A percentile compares a stretch with the other conserved stretches of the same genome.
Evolutionary conservation across 2,797 vertebrate genomes (phyloP).

Genomic region (Arnoldichthys spilopterus): DNA sequence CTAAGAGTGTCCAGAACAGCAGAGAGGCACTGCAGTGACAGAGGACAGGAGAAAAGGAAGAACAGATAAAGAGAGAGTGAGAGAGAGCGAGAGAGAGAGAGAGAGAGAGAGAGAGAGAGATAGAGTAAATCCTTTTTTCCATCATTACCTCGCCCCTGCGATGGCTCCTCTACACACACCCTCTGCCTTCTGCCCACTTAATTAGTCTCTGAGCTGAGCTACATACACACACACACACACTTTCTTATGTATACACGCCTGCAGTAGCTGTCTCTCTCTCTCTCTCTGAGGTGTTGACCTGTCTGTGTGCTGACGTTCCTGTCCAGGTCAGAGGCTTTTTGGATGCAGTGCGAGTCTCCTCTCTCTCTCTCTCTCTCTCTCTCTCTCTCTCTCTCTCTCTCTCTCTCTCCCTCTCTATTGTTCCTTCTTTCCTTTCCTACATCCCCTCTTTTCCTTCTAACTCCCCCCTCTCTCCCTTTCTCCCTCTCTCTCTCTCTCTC

Average conservation of each 20-base stretch:
- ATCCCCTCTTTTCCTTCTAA: slow-evolving; percentile 40
- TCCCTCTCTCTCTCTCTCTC: slow-evolving; percentile 61
- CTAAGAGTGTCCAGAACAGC: slow-evolving; percentile 25
- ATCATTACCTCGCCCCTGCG: slow-evolving; percentile 77
- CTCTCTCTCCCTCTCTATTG: slow-evolving; percentile 5
- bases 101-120: too few species aligned
- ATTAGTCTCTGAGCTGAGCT: slow-evolving; percentile 85
- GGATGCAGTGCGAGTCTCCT: neutral
- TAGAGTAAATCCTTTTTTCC: slow-evolving; percentile 83
- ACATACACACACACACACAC: slow-evolving; percentile 18
- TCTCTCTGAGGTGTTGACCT: neutral
- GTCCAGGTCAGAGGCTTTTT: neutral
- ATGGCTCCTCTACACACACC: slow-evolving; percentile 53
- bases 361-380: neutral
- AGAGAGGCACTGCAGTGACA: slow-evolving; percentile 35
- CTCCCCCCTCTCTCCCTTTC: slow-evolving; percentile 48
- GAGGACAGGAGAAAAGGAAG: slow-evolving; percentile 28
- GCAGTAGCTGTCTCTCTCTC: slow-evolving; percentile 18
- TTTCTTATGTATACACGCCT: slow-evolving; percentile 31
- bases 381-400: slow-evolving; percentile 13
- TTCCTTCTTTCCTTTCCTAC: slow-evolving; percentile 42
- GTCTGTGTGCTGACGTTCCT: too few species aligned
- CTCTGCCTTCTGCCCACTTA: slow-evolving; percentile 75
- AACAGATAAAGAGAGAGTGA: too few species aligned
- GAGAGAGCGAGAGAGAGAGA: too few species aligned